Conservation (phyloP, 2,888 invertebrate species). For the Meliscaeva auricollis region DNA sequence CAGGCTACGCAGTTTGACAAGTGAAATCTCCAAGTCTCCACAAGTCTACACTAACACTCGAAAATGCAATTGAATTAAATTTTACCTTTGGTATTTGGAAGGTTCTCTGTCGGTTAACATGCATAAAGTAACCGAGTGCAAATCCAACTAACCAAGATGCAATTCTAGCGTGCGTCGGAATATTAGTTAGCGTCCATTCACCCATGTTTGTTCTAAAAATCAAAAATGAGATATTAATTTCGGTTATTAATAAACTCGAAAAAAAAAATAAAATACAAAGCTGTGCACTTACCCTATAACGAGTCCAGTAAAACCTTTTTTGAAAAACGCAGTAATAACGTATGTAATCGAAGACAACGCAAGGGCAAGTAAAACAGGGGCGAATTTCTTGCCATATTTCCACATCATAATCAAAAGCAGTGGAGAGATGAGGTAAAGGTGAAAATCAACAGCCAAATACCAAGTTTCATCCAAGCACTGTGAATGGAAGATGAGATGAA, state of each 20-base stretch:
- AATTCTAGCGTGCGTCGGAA: conserved; percentile 36
- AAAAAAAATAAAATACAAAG: neutral
- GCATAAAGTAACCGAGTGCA: conserved; percentile 19
- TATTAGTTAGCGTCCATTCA: conserved; percentile 24
- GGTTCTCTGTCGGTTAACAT: conserved; percentile 8
- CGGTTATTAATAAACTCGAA: neutral
- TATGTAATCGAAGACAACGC: conserved; percentile 48
- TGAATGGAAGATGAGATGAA: neutral
- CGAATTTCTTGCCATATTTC: conserved; percentile 78
- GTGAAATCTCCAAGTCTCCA: no score
- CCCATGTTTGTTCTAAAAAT: neutral
- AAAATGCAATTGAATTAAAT: no score
- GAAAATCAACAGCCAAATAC: conserved; percentile 86
- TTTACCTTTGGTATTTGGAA: conserved; percentile 28
- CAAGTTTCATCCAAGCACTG: conserved; percentile 85
- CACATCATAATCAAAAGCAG: conserved; percentile 84
- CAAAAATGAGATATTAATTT: neutral
- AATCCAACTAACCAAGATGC: conserved; percentile 25
- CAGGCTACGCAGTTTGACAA: no score
- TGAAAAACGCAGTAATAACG: conserved; percentile 26
- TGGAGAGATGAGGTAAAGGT: conserved; percentile 85
- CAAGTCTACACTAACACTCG: no score
- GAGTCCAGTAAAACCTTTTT: conserved; percentile 2
- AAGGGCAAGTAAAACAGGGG: conserved; percentile 66
- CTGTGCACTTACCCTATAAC: conserved; percentile 2